Evolutionary conservation across 1,140 invertebrate species (phyloP).

Genomic region (Sitobion miscanthi): DNA sequence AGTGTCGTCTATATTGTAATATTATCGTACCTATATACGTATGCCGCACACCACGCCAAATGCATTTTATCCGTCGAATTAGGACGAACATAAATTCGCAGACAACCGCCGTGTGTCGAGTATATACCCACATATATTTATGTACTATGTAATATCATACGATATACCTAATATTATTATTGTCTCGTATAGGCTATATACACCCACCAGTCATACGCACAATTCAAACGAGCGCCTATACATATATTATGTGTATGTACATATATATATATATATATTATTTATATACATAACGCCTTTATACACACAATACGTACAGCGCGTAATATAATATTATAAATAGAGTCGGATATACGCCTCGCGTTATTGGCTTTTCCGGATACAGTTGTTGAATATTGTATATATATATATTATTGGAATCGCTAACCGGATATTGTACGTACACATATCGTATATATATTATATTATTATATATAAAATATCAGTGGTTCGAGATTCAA

Average conservation of each 20-base stretch:
- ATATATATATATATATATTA: too few relatives aligned
- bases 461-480: background rate
- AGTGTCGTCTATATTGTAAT: background rate
- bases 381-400: background rate
- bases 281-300: too few relatives aligned
- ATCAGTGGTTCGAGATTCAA: background rate
- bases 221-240: background rate
- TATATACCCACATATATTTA: too few relatives aligned
- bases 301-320: background rate
- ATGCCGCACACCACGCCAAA: background rate
- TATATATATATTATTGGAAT: background rate
- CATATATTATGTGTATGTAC: too few relatives aligned
- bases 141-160: too few relatives aligned
- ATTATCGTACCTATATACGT: background rate
- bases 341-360: background rate
- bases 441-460: background rate
- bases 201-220: background rate
- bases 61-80: conserved; percentile 28
- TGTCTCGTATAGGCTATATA: background rate
- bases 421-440: background rate
- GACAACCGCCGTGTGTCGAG: background rate
- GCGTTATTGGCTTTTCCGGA: background rate
- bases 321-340: background rate
- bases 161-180: background rate
- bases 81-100: background rate